A percentile compares a stretch with the other conserved stretches of the same genome.
These are phyloP conservation scores for Callimorpha dominula DNA, from an alignment of 2,888 invertebrate species.

Conservation along the genomic window DNA sequence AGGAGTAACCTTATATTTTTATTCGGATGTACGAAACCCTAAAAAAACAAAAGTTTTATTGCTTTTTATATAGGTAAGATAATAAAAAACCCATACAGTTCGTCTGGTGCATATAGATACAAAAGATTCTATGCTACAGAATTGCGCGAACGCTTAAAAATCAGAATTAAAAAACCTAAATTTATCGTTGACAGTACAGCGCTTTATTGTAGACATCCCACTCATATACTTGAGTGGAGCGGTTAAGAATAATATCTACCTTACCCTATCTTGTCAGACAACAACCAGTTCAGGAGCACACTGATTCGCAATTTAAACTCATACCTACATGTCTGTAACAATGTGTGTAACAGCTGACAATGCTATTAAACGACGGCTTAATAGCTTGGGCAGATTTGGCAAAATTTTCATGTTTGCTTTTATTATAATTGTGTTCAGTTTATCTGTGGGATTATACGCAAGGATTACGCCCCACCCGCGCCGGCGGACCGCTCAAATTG, in stretches of 20 bases:
- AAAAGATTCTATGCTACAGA: background rate
- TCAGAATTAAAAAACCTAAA: background rate
- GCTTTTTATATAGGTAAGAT: too few species aligned
- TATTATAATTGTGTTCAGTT: constrained; percentile 84
- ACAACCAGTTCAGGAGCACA: background rate
- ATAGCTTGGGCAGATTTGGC: constrained; percentile 72
- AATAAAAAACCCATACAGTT: background rate
- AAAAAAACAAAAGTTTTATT: too few species aligned
- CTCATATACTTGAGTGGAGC: background rate
- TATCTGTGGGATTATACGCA: constrained; percentile 73
- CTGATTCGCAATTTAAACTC: constrained; percentile 13
- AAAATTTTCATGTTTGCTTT: constrained; percentile 82
- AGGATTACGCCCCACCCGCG: constrained; percentile 71
- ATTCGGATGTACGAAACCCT: too few species aligned
- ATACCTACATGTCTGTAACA: background rate
- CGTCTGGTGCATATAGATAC: background rate
- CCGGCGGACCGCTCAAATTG: constrained; percentile 79
- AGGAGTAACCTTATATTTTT: too few species aligned
- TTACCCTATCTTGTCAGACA: background rate
- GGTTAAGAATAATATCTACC: background rate
- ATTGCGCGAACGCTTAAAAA: too few species aligned
- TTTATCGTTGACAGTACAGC: background rate
- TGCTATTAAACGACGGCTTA: constrained; percentile 71
- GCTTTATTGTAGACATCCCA: background rate
- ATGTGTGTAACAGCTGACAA: constrained; percentile 69